Percentiles rank a stretch among this genome's conserved stretches.
Evolutionary conservation across 2,888 invertebrate species (phyloP).

Genomic region (Spatulosminthurus flaviceps): DNA sequence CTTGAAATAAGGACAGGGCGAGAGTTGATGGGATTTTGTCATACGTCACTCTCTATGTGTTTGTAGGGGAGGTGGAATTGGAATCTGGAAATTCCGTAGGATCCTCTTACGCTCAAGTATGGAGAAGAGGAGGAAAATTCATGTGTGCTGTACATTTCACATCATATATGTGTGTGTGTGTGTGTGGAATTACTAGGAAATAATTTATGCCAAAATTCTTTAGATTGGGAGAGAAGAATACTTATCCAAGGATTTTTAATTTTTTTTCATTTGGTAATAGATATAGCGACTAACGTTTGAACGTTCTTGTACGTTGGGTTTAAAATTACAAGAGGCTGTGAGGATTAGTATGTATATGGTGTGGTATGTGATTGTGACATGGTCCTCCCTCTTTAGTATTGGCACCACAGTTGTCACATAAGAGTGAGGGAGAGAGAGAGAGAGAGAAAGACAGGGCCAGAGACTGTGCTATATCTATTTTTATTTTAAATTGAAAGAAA

Average conservation of each 20-base stretch:
- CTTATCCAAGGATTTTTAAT: background rate
- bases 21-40: conserved; percentile 23
- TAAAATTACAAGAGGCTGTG: conserved; percentile 18
- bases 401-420: conserved; percentile 37
- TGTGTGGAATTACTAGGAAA: background rate
- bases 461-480: conserved; percentile 32
- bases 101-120: conserved; percentile 1
- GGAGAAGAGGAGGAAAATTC: background rate
- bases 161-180: too few species aligned
- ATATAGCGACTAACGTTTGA: background rate
- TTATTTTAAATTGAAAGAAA: conserved; percentile 46
- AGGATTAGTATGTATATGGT: too few species aligned
- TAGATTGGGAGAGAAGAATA: background rate
- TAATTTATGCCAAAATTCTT: background rate
- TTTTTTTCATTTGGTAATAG: background rate
- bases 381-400: conserved; percentile 1
- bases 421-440: background rate
- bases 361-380: too few species aligned
- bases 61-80: conserved; percentile 19
- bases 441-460: conserved; percentile 23
- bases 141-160: background rate
- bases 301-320: background rate
- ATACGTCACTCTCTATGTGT: conserved; percentile 21
- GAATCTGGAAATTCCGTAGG: conserved; percentile 11
- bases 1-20: conserved; percentile 17